Base-by-base conservation (phyloP, 2,113 vertebrate species). In the Struthidea cinerea region DNA sequence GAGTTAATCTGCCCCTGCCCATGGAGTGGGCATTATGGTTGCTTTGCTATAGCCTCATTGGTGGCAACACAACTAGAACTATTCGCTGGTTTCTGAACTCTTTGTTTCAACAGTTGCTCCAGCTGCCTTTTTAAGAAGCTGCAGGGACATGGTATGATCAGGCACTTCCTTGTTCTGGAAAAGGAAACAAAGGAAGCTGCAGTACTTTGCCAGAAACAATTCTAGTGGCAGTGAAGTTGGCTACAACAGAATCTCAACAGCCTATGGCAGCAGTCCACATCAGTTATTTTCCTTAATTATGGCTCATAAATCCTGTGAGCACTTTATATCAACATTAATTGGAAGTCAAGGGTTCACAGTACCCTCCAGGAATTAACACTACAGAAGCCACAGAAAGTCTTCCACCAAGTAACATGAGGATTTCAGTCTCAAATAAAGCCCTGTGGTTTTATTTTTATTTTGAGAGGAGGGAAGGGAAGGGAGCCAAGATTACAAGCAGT, bases 261-360 rank as follows among this genome's bases (percentile, higher is more conserved):
- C 71, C 18, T 92, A 41, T 27, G n/a, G 74, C 87, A 95, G 70
- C 44, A 84, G 42, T n/a, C 41, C 67, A 83, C 79, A 35, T 65
- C 16, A 63, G 68, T 74, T 80, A 75, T 67, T 90, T 91, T 80
- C 70, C 78, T 80, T 74, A 88, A 94, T 85, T 91, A 59, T 59
- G 20, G 50, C 39, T 90, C 59, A 68, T 77, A 92, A 94, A 93
- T 90, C 59, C 75, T 88, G 33, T 65, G 27, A 94, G 42, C 47
- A 39, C 63, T 83, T 93, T 46, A 70, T 21, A 90, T 73, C 53
- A 86, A 65, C 37, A 60, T 88, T 85, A 79, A 87, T 33, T 90
- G 59, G 42, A 96, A 96, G 71, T n/a, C 50, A 76, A 63, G 46
- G 28, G 37, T 55, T 90, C 71, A 77, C 16, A 37, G 30, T 50